Evolutionary conservation across 2,888 invertebrate species (phyloP), one percentile per base, ranked within the genome.

Genomic region (Taenaris catops): DNA sequence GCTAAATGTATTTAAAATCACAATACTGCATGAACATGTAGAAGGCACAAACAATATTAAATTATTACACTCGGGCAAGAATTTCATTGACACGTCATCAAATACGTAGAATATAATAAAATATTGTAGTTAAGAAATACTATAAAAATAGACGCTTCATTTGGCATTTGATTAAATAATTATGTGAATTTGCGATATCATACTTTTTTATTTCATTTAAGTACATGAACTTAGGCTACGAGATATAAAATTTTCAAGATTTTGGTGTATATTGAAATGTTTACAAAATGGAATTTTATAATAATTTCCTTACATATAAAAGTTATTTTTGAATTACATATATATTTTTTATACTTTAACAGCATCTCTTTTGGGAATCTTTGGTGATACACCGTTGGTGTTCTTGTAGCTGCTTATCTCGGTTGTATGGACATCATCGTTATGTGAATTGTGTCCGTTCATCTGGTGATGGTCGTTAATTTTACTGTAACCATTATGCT

Each of bases 121-220:
- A 6, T 57, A 56, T 58, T 63, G 60, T 61, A 65, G 58, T 70
- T 58, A 69, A 74, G 62, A 60, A 63, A 68, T 71, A 63, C 62
- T 83, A 80, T 70, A 83, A 84, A 84, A 84, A 84, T 84, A 83
- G 69, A 76, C 74, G 41, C 45, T 70, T 76, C 69, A 74, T 81
- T 79, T 80, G 79, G 64, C 50, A 60, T 54, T 46, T 38, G 40
- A 46, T 47, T 45, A 49, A 39, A 49, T 37, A 44, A 25, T 25
- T 36, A 25, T 29, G 26, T 10, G 25, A 11, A 44, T 29, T 25
- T 32, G 32, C 25, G 12, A 26, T 32, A 26, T 29, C 12, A 28
- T 31, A 9, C 20, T 12, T 1, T 8, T 17, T 12, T 18, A 18
- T 27, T 18, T 18, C 9, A 18, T 27, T 24, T 5, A 17, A 27